Conservation (phyloP, 2,113 vertebrate genomes). For the Archilochus colubris region DNA sequence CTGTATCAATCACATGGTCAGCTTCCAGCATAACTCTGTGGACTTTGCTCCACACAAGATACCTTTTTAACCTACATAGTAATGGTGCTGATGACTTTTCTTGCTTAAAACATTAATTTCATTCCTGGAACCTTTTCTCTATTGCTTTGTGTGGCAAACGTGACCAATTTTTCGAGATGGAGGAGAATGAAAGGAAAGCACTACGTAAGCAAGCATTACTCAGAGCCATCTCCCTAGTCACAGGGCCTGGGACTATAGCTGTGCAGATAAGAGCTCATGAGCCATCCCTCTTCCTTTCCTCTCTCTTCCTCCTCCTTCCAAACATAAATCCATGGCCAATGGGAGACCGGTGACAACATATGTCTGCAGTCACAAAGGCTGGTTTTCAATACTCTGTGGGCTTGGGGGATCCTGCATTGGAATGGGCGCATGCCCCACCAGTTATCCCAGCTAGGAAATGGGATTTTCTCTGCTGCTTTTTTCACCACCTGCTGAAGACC, state of each 20-base stretch:
- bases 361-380: not conserved
- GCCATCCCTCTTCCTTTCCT: not conserved
- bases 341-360: accelerated
- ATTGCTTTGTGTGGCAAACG: not conserved
- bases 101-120: not conserved
- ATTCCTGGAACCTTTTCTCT: not conserved
- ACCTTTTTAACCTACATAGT: not conserved
- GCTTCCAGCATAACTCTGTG: not conserved
- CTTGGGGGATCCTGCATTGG: not conserved
- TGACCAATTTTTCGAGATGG: not conserved
- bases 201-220: not conserved
- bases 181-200: not conserved
- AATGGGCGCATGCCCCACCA: not conserved
- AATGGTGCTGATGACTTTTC: not conserved
- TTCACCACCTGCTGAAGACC: not conserved
- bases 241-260: not conserved
- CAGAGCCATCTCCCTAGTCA: not conserved
- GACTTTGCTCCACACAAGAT: not conserved
- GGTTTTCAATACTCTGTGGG: accelerated
- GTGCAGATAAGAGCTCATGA: not conserved
- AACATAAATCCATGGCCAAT: accelerated
- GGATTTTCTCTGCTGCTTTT: not conserved
- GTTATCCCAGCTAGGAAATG: not conserved
- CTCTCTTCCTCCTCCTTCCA: not conserved
- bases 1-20: accelerated